These are phyloP conservation scores for Luperina testacea DNA, from an alignment of 2,888 invertebrate genomes.

Conservation along the genomic window DNA sequence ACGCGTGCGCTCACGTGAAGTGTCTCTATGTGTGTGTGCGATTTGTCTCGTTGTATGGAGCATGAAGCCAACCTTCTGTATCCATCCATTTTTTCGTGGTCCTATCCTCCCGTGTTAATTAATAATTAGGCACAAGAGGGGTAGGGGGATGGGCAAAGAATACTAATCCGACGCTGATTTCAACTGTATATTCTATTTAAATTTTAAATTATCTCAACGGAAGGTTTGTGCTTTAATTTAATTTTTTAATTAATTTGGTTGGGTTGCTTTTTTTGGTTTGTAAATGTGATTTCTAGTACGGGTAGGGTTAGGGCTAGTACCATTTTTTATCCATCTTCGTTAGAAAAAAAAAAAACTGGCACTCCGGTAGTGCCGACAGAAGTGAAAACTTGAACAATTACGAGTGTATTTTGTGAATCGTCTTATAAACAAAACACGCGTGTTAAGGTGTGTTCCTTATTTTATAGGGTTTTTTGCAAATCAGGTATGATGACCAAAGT, in stretches of 20 bases:
- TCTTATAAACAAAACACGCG: too few species aligned
- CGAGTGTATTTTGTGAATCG: too few species aligned
- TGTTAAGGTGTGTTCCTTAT: too few species aligned
- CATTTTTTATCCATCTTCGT: not conserved
- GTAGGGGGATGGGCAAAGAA: conserved; percentile 40
- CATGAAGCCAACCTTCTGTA: conserved; percentile 10
- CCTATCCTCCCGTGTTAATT: conserved; percentile 56
- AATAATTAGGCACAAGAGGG: conserved; percentile 58
- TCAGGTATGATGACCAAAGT: too few species aligned
- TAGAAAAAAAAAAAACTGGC: too few species aligned
- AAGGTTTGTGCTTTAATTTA: conserved; percentile 20
- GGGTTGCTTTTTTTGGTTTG: not conserved
- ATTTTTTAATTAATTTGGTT: conserved; percentile 18
- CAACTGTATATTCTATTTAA: conserved; percentile 58
- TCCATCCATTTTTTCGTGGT: conserved; percentile 12
- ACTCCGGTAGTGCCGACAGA: too few species aligned
- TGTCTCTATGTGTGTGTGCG: not conserved
- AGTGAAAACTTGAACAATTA: too few species aligned
- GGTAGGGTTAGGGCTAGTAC: not conserved
- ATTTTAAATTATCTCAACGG: conserved; percentile 36
- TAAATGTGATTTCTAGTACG: not conserved
- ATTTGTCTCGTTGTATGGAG: not conserved
- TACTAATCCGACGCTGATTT: conserved; percentile 56
- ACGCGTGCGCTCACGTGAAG: not conserved
- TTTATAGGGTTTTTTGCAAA: too few species aligned